Evolutionary conservation across 2,888 invertebrate species (phyloP), one percentile per base, ranked within the genome.

Genomic region (Lottia scabra): DNA sequence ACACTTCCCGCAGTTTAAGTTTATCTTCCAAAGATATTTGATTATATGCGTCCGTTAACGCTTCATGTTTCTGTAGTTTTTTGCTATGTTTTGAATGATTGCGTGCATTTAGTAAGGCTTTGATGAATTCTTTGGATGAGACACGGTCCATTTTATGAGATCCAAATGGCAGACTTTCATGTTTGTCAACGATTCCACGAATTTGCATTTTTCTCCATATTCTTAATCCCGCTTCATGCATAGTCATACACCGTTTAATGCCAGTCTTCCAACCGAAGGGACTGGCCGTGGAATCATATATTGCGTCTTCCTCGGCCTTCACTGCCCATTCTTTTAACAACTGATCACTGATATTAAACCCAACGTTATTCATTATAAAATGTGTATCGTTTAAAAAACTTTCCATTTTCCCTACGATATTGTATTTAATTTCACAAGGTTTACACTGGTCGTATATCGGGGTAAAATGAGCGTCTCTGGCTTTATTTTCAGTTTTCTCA

Each of bases 121-220:
- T 30, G 6, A 74, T 62, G 64, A 81, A 77, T 10, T 46, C 43
- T 8, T 43, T 44, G 26, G 68, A 26, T 10, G 76, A 75, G 6
- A 80, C 38, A 5, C 26, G 63, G 12, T 67, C 56, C 1, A 65
- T 67, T 10, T 71, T 62, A 10, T 68, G 63, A 12, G 71, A 63
- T 23, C 68, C 72, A 71, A 77, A 73, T 5, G 83, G 83, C 27
- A 81, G 66, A 2, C 70, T 26, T 0, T 66, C 45, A 43, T 77
- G 30, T 67, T 78, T 80, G 1, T 80, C 74, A 10, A 84, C 65
- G 12, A 81, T 46, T 5, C 84, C 84, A 45, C 80, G 71, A 6
- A 83, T 82, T 71, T 84, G 83, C 46, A 84, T 66, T 65, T 80
- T 80, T 62, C 76, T 72, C 84, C 84, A 85, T 0, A 78, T 77